Conservation (phyloP, 1,140 invertebrate genomes). For the Brachystomella parvula region DNA sequence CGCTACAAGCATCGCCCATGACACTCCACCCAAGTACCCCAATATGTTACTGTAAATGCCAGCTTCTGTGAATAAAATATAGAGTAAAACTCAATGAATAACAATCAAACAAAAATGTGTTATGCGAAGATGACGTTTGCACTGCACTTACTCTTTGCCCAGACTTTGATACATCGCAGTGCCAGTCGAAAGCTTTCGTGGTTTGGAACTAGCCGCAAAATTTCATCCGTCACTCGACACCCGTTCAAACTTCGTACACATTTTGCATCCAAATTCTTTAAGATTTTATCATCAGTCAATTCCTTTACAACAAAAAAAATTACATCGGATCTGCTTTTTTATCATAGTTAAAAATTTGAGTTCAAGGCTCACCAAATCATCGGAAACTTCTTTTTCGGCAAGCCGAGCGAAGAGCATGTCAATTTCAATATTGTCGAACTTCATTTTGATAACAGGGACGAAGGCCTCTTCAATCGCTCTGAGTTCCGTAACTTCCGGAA, state of each 20-base stretch:
- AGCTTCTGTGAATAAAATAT: no score
- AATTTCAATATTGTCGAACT: conserved; percentile 96
- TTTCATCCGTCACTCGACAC: conserved; percentile 97
- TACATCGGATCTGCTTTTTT: conserved; percentile 12
- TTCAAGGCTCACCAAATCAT: conserved; percentile 48
- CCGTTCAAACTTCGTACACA: conserved; percentile 96
- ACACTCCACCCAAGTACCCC: conserved; percentile 96
- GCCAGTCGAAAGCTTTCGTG: conserved; percentile 89
- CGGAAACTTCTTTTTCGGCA: conserved; percentile 84
- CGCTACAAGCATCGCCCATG: conserved; percentile 98
- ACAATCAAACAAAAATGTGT: conserved; percentile 22
- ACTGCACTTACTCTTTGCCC: conserved; percentile 88
- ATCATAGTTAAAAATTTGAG: conserved; percentile 13
- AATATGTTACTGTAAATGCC: conserved; percentile 97
- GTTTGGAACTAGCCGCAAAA: conserved; percentile 88
- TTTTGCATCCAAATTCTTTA: conserved; percentile 94
- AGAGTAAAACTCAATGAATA: no score
- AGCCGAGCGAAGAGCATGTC: conserved; percentile 95
- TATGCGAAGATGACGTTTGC: neutral
- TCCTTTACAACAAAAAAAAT: conserved; percentile 52
- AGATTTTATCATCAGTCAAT: conserved; percentile 77
- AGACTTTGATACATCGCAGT: conserved; percentile 90
- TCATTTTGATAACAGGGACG: conserved; percentile 99
- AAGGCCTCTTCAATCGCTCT: conserved; percentile 94
- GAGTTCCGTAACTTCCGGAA: conserved; percentile 76